Evolutionary conservation across 2,888 invertebrate species (phyloP).

Genomic region (Platycheirus albimanus): DNA sequence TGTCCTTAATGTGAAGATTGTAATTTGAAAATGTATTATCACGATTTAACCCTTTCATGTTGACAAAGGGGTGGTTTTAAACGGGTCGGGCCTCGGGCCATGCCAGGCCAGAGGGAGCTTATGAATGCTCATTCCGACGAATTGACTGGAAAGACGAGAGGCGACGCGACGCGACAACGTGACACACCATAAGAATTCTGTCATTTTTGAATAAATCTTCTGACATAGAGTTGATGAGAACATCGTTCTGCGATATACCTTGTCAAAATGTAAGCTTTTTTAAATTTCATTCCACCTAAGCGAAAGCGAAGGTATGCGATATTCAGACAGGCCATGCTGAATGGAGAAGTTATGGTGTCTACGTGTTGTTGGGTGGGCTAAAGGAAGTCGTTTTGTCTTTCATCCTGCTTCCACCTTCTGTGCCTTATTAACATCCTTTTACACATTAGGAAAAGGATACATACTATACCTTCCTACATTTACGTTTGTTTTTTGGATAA

Average conservation of each 20-base stretch:
- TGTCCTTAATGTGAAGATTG: slow-evolving; percentile 81
- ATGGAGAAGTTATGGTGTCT: slow-evolving; percentile 51
- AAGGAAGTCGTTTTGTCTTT: slow-evolving; percentile 29
- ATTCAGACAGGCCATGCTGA: slow-evolving; percentile 26
- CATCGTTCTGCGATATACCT: slow-evolving; percentile 68
- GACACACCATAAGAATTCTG: slow-evolving; percentile 44
- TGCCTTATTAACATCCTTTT: slow-evolving; percentile 69
- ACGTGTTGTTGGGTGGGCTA: slow-evolving; percentile 43
- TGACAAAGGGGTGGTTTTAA: slow-evolving; percentile 4
- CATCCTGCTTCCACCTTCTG: slow-evolving; percentile 54
- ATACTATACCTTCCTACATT: no score
- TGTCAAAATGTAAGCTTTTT: slow-evolving; percentile 72
- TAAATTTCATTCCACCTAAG: slow-evolving; percentile 53
- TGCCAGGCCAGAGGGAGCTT: no score
- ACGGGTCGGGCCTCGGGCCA: no score
- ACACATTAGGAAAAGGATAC: slow-evolving; percentile 34
- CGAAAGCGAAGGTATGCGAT: background rate
- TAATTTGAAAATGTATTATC: slow-evolving; percentile 80
- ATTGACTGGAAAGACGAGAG: slow-evolving; percentile 19
- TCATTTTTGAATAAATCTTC: slow-evolving; percentile 73
- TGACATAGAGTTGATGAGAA: slow-evolving; percentile 65
- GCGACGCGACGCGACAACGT: no score
- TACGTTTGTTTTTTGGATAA: slow-evolving; percentile 9
- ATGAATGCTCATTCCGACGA: slow-evolving; percentile 51
- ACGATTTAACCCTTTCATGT: slow-evolving; percentile 64